These are phyloP conservation scores for Abramis brama DNA, from an alignment of 2,113 vertebrate species.

Conservation along the genomic window DNA sequence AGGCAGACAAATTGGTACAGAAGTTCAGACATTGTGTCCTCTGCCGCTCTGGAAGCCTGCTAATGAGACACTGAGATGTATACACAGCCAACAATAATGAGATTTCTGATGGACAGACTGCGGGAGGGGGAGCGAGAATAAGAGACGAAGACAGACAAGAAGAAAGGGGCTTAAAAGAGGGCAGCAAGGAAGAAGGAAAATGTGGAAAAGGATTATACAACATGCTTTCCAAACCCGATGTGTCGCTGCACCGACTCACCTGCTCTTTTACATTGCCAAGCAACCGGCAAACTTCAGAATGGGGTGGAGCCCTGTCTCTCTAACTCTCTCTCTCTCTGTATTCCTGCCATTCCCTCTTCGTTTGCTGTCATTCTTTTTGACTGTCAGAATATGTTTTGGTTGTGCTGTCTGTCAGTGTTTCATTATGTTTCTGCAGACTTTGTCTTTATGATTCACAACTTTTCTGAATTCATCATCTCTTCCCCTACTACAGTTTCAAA, in stretches of 20 bases:
- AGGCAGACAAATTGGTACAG: slow-evolving; percentile 71
- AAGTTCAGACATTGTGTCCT: slow-evolving; percentile 77
- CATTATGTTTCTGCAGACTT: slow-evolving; percentile 39
- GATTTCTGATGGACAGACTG: slow-evolving; percentile 75
- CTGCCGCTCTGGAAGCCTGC: slow-evolving; percentile 69
- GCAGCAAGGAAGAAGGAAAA: slow-evolving; percentile 6
- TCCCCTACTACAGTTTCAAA: neutral
- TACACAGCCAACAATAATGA: slow-evolving; percentile 80
- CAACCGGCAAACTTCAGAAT: slow-evolving; percentile 59
- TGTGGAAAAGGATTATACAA: neutral
- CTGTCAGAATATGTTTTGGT: slow-evolving; percentile 47
- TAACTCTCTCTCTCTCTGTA: neutral
- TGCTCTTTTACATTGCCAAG: slow-evolving; percentile 57
- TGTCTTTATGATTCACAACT: slow-evolving; percentile 41
- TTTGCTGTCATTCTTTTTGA: slow-evolving; percentile 17
- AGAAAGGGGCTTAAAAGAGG: slow-evolving; percentile 21
- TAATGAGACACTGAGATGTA: slow-evolving; percentile 81
- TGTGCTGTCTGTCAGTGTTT: slow-evolving; percentile 53
- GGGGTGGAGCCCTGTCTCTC: slow-evolving; percentile 22
- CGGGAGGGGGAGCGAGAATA: slow-evolving; percentile 23
- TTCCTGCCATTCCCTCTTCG: neutral
- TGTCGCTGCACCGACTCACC: slow-evolving; percentile 38
- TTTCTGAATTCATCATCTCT: slow-evolving; percentile 23
- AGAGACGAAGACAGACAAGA: slow-evolving; percentile 29
- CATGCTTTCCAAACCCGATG: slow-evolving; percentile 11